These are phyloP conservation scores for Tapera naevia DNA, from an alignment of 2,797 vertebrate species.

Conservation along the genomic window DNA sequence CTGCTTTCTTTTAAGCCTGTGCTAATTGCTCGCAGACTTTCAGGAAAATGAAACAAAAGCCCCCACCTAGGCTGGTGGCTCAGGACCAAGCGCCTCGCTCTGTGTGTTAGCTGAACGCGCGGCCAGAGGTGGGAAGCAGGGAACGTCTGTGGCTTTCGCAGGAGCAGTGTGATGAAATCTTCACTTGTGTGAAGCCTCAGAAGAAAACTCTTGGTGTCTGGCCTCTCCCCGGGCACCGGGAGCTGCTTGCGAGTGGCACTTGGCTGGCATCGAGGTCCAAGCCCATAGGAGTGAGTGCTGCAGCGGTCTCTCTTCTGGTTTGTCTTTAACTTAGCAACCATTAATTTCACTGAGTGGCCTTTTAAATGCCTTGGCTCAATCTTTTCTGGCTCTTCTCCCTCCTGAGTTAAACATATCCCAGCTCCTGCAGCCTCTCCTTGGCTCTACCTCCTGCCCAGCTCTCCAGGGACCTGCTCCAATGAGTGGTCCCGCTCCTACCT, in stretches of 20 bases:
- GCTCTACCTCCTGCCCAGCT: neutral
- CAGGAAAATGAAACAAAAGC: slow-evolving; percentile 3
- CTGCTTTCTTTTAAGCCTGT: neutral
- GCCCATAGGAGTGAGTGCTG: neutral
- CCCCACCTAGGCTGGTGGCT: neutral
- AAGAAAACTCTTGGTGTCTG: neutral
- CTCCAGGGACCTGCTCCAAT: neutral
- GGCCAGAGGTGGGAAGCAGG: neutral
- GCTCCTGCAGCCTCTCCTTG: neutral
- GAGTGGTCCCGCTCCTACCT: neutral
- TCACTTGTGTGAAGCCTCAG: neutral
- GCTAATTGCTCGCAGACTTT: slow-evolving; percentile 48
- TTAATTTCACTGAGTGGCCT: slow-evolving; percentile 34
- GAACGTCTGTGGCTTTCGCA: neutral
- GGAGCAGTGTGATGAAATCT: neutral
- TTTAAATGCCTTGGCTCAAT: neutral
- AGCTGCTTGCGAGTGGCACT: fast-evolving
- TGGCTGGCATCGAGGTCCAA: neutral
- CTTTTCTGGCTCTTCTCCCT: neutral
- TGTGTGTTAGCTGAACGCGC: fast-evolving
- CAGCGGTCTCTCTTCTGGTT: neutral
- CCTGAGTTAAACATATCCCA: neutral
- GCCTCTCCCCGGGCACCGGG: neutral
- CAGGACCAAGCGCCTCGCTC: neutral
- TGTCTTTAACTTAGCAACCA: neutral